Percentiles rank a stretch among this genome's conserved stretches.
Conservation (phyloP, 2,888 invertebrate species). For the Epirrita christyi region DNA sequence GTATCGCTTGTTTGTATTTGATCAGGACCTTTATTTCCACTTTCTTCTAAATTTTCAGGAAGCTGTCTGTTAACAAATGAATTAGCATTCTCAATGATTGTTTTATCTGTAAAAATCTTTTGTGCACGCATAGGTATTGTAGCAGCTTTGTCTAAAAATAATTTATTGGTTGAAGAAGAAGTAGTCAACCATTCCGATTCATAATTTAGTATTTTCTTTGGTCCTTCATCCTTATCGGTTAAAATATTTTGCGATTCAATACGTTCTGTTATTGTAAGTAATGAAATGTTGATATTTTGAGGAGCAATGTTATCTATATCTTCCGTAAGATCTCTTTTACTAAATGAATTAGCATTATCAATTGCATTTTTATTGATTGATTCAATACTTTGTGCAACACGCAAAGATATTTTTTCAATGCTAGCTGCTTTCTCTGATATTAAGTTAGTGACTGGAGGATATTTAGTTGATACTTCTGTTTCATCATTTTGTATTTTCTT, state of each 20-base stretch:
- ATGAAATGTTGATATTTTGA: neutral
- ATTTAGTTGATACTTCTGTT: neutral
- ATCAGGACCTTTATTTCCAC: neutral
- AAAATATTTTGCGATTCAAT: neutral
- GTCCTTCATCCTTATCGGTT: neutral
- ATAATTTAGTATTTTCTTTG: neutral
- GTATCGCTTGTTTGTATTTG: neutral
- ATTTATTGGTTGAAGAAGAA: neutral
- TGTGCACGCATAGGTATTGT: neutral
- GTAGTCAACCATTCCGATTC: neutral
- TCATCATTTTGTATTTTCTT: neutral
- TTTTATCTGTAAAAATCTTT: neutral
- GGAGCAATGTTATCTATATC: too few species aligned
- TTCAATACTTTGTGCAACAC: too few species aligned
- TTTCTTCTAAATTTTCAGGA: neutral
- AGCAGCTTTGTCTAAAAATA: neutral
- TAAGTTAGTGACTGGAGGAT: neutral
- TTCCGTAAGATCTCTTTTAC: too few species aligned
- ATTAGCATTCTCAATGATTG: neutral
- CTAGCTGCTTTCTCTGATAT: neutral
- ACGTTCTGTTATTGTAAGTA: neutral
- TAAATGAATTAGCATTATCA: too few species aligned
- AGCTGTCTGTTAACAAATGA: neutral
- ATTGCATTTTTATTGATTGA: too few species aligned
- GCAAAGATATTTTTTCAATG: neutral